Conservation (phyloP, 2,888 invertebrate genomes). For the Nemotelus pantherinus region DNA sequence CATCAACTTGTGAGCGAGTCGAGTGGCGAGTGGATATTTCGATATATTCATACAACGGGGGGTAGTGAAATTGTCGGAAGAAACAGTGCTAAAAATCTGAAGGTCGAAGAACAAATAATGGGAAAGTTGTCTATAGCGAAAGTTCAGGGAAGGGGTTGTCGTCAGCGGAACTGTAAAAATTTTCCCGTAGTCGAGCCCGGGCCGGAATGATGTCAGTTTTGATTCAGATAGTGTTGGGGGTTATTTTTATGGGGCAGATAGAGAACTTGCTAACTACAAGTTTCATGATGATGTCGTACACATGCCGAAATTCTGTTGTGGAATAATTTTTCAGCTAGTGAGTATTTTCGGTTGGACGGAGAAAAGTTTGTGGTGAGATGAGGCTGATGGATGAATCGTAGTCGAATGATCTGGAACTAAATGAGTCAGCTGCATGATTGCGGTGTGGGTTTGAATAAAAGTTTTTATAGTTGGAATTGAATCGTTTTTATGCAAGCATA, state of each 20-base stretch:
- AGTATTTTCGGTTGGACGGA: no score
- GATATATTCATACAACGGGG: no score
- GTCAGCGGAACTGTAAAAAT: neutral
- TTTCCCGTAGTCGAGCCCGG: neutral
- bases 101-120: conserved; percentile 41
- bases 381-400: no score
- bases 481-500: neutral
- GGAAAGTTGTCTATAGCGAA: conserved; percentile 23
- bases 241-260: conserved; percentile 8
- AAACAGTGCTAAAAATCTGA: conserved; percentile 31
- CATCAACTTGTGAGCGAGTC: no score
- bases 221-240: neutral
- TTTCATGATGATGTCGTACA: conserved; percentile 12
- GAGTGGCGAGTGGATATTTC: no score
- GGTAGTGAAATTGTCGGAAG: conserved; percentile 1
- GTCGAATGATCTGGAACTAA: neutral
- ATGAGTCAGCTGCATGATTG: neutral
- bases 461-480: neutral
- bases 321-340: neutral
- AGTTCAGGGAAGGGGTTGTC: conserved; percentile 7
- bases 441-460: neutral
- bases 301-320: conserved; percentile 19
- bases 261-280: conserved; percentile 4
- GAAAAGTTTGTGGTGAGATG: no score
- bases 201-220: conserved; percentile 26